Percentiles rank a stretch among this genome's conserved stretches.
These are phyloP conservation scores for Bombus cullumanus DNA, from an alignment of 1,140 invertebrate species.

Conservation along the genomic window DNA sequence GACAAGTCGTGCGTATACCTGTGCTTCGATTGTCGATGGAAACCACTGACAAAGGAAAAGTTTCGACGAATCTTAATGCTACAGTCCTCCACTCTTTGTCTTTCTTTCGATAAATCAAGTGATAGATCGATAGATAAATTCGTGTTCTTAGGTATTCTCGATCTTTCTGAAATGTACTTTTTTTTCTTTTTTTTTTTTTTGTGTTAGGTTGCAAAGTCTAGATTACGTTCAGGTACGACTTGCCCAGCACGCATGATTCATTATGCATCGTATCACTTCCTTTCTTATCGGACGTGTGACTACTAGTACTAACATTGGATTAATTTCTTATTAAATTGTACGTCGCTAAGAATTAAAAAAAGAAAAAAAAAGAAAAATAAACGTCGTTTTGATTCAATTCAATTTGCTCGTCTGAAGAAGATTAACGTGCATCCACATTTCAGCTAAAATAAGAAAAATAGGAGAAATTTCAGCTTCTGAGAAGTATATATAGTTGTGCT, in stretches of 20 bases:
- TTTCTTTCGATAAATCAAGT: too few species aligned
- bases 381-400: neutral
- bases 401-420: neutral
- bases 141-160: neutral
- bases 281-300: conserved; percentile 10
- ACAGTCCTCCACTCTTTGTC: too few species aligned
- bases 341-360: too few species aligned
- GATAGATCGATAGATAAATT: too few species aligned
- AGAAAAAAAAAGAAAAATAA: neutral
- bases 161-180: neutral
- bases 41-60: neutral
- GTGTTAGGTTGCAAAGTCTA: too few species aligned
- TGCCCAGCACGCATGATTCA: neutral
- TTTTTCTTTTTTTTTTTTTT: neutral
- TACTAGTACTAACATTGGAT: conserved; percentile 12
- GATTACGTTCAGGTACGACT: neutral
- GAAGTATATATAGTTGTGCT: neutral
- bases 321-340: neutral
- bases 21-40: neutral
- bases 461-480: neutral
- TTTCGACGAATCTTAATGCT: too few species aligned
- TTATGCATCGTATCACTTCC: neutral
- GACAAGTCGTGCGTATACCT: conserved; percentile 5
- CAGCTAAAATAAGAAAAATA: neutral
- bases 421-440: conserved; percentile 10